Conservation (phyloP, 2,888 invertebrate species). For the Epinotia ramella region DNA sequence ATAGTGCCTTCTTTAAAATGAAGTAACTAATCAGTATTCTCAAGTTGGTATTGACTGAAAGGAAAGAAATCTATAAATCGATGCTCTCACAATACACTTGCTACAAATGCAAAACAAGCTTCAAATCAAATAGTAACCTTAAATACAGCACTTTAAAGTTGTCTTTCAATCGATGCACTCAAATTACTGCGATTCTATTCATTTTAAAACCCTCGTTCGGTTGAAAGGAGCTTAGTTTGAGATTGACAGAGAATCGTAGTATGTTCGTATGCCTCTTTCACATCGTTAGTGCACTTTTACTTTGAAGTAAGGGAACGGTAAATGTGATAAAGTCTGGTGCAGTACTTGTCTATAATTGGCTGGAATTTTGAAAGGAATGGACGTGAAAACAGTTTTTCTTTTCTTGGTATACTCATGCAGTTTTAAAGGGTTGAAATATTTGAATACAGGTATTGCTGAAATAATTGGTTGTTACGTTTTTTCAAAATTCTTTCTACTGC, state of each 20-base stretch:
- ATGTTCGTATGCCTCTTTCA: neutral
- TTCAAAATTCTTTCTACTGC: no score
- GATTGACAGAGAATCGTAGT: neutral
- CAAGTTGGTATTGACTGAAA: neutral
- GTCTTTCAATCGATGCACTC: neutral
- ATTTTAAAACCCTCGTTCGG: constrained; percentile 3
- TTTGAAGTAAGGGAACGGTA: neutral
- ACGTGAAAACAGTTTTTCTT: neutral
- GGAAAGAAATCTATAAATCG: neutral
- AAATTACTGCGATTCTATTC: neutral
- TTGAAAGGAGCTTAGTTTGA: neutral
- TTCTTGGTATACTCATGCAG: neutral
- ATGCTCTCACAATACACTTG: neutral
- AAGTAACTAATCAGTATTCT: no score
- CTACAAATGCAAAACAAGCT: neutral
- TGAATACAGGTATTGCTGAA: neutral
- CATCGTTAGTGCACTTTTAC: neutral
- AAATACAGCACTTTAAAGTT: neutral
- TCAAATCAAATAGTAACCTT: neutral
- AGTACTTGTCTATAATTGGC: constrained; percentile 30
- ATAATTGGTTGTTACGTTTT: neutral
- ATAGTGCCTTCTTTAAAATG: no score
- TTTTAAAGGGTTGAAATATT: neutral
- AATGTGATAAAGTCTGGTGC: constrained; percentile 18
- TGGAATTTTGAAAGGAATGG: constrained; percentile 13